A percentile compares a stretch with the other conserved stretches of the same genome.
phyloP scores from a whole-genome alignment of 2,113 vertebrate genomes.

The Gasterosteus aculeatus region DNA sequence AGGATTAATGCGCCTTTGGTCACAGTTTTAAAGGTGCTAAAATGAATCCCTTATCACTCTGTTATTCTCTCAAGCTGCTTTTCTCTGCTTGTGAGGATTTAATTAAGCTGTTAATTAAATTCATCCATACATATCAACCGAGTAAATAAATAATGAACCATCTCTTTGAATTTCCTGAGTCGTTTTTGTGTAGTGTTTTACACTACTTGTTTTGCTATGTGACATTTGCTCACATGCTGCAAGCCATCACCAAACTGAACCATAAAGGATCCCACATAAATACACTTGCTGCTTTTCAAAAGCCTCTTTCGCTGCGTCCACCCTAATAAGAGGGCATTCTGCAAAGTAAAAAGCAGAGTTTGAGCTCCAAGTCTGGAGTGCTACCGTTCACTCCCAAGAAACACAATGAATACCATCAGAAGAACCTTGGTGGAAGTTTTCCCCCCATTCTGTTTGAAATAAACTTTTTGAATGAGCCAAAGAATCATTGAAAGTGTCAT shows the following conservation, averaged over 20 bases:
- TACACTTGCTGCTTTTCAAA: slow-evolving; percentile 11
- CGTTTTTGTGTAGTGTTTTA: background rate
- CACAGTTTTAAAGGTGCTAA: background rate
- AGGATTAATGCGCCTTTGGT: slow-evolving; percentile 6
- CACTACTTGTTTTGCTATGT: background rate
- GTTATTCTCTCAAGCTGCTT: slow-evolving; percentile 6
- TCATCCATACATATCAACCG: slow-evolving; percentile 16
- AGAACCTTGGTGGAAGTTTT: slow-evolving; percentile 32
- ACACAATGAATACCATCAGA: slow-evolving; percentile 43
- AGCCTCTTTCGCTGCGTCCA: slow-evolving; percentile 27
- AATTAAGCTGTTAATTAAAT: slow-evolving; percentile 37
- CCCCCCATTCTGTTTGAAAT: background rate
- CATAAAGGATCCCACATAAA: slow-evolving; percentile 8
- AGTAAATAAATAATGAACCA: slow-evolving; percentile 22
- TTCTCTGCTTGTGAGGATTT: slow-evolving; percentile 29
- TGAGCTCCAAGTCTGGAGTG: slow-evolving; percentile 50
- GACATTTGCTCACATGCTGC: slow-evolving; percentile 11
- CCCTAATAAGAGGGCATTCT: slow-evolving; percentile 30
- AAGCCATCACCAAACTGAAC: slow-evolving; percentile 19
- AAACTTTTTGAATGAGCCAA: background rate
- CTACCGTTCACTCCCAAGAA: slow-evolving; percentile 36
- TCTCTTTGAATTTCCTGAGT: slow-evolving; percentile 21
- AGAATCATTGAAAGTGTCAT: background rate
- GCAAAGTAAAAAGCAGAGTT: slow-evolving; percentile 38
- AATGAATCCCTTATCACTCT: slow-evolving; percentile 4